phyloP scores from a whole-genome alignment of 2,888 invertebrate species.

The Calliopum simillimum region DNA sequence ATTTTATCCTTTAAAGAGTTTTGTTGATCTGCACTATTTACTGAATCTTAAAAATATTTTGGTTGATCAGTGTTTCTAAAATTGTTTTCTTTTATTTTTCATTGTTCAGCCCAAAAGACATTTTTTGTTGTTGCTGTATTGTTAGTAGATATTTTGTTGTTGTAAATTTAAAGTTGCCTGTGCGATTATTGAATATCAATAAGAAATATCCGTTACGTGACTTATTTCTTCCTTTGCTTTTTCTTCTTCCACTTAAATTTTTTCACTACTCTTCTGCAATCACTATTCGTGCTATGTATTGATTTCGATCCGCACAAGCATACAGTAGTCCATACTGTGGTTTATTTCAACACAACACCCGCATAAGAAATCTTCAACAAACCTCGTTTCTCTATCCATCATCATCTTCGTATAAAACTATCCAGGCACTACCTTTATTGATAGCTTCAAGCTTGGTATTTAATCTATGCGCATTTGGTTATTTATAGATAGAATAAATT shows the following conservation, averaged over 20 bases:
- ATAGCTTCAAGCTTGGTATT: constrained; percentile 12
- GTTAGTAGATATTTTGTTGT: constrained; percentile 25
- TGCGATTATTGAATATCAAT: constrained; percentile 64
- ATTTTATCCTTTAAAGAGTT: too few species aligned
- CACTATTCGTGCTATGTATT: neutral
- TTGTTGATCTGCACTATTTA: too few species aligned
- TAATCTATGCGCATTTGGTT: constrained; percentile 16
- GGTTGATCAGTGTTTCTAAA: too few species aligned
- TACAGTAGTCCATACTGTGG: constrained; percentile 24
- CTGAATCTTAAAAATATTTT: too few species aligned
- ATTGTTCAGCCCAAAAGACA: constrained; percentile 19
- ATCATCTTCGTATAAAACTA: neutral
- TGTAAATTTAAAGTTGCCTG: constrained; percentile 42
- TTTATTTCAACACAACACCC: neutral
- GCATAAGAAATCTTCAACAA: neutral
- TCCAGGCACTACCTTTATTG: neutral
- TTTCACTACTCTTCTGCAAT: constrained; percentile 12
- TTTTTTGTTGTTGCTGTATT: constrained; percentile 30
- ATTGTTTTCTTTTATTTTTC: constrained; percentile 15
- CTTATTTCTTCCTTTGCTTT: constrained; percentile 53
- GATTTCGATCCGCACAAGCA: neutral
- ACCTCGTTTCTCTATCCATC: neutral
- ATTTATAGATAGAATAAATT: constrained; percentile 22
- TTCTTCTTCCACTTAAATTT: constrained; percentile 7
- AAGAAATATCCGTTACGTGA: constrained; percentile 66